These are phyloP conservation scores for Amphimallon solstitiale DNA, from an alignment of 2,888 invertebrate genomes.

Conservation along the genomic window DNA sequence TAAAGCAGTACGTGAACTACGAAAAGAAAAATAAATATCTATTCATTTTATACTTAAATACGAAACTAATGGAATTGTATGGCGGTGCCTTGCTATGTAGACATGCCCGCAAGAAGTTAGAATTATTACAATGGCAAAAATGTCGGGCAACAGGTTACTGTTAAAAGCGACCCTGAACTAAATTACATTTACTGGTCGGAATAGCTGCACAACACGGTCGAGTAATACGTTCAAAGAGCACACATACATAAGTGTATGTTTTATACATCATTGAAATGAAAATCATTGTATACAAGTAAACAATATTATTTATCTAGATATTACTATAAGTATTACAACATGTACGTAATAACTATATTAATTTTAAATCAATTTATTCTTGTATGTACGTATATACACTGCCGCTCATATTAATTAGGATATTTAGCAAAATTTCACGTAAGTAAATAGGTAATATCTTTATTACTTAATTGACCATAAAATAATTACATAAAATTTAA, in stretches of 20 bases:
- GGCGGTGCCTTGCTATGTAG: background rate
- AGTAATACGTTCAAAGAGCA: no score
- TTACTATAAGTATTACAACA: background rate
- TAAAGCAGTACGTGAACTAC: no score
- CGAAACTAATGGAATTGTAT: no score
- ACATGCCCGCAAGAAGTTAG: background rate
- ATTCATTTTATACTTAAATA: no score
- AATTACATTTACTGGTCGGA: conserved; percentile 8
- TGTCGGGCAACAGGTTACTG: conserved; percentile 21
- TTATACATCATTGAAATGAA: background rate
- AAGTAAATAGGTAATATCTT: no score
- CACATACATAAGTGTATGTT: background rate
- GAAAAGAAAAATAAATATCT: no score
- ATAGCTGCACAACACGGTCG: no score
- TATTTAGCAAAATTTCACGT: no score
- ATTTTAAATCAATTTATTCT: background rate
- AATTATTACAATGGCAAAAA: background rate
- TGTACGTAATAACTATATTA: background rate
- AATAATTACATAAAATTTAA: no score
- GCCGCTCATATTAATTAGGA: background rate
- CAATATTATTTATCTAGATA: background rate
- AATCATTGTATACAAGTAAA: background rate
- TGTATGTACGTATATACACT: background rate
- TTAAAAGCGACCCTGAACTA: conserved; percentile 27
- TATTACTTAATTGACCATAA: no score